Percentiles rank a stretch among this genome's conserved stretches.
Evolutionary conservation across 2,888 invertebrate species (phyloP).

Genomic region (Gryllus longicercus): DNA sequence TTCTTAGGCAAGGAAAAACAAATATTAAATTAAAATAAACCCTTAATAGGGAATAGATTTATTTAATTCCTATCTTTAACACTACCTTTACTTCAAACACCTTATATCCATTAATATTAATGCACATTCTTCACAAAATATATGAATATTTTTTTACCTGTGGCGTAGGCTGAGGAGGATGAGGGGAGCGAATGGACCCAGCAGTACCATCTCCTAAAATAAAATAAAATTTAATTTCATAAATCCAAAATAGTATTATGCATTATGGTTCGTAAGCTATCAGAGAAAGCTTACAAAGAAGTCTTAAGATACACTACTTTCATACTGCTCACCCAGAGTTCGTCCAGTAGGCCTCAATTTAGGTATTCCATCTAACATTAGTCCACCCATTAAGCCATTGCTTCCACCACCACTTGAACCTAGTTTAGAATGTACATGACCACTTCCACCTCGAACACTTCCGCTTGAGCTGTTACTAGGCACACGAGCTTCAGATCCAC

Average conservation of each 20-base stretch:
- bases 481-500: background rate
- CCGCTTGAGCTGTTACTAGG: conserved; percentile 20
- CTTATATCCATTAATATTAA: no score
- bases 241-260: no score
- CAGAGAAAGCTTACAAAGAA: background rate
- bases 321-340: background rate
- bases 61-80: no score
- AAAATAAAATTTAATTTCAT: no score
- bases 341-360: conserved; percentile 69
- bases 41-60: no score
- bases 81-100: no score
- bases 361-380: conserved; percentile 81
- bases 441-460: conserved; percentile 18
- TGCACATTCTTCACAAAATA: no score
- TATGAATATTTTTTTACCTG: no score
- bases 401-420: conserved; percentile 19
- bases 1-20: no score
- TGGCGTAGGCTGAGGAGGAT: no score
- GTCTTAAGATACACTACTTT: background rate
- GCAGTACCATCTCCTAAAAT: background rate
- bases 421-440: conserved; percentile 11
- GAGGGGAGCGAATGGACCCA: background rate
- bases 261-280: background rate
- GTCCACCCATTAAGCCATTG: conserved; percentile 58
- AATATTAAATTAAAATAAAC: no score